phyloP scores from a whole-genome alignment of 2,888 invertebrate species.

The Synergus umbraculus region DNA sequence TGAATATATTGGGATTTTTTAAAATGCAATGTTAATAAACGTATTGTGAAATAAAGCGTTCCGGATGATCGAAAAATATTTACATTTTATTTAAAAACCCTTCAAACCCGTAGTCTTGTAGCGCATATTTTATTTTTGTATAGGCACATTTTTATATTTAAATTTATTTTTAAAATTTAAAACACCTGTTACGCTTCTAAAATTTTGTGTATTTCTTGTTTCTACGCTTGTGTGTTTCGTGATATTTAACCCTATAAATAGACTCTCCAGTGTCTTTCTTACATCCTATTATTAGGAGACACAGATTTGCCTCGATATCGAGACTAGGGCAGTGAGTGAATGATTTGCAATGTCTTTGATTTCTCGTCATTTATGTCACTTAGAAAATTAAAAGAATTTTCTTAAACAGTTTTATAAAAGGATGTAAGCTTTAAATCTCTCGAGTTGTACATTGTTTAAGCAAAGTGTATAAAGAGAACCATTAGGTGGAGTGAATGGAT shows the following conservation, averaged over 20 bases:
- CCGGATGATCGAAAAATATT: slow-evolving; percentile 9
- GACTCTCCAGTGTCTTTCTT: slow-evolving; percentile 64
- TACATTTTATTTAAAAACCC: background rate
- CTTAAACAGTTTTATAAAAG: background rate
- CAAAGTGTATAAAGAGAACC: background rate
- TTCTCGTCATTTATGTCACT: background rate
- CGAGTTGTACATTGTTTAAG: background rate
- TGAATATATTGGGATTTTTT: slow-evolving; percentile 33
- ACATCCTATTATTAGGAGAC: slow-evolving; percentile 68
- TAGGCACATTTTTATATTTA: background rate
- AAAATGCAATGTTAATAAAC: slow-evolving; percentile 29
- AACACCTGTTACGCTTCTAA: background rate
- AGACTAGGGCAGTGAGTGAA: slow-evolving; percentile 50
- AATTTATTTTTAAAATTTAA: background rate
- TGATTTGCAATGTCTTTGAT: slow-evolving; percentile 43
- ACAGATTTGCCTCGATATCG: slow-evolving; percentile 61
- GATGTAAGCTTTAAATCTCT: too few species aligned
- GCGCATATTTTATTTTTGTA: too few species aligned
- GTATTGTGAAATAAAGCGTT: slow-evolving; percentile 38
- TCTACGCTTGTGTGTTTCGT: slow-evolving; percentile 53
- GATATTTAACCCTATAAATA: slow-evolving; percentile 64
- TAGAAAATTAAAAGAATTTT: background rate
- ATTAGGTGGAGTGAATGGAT: background rate
- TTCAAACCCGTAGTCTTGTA: too few species aligned
- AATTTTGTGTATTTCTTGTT: slow-evolving; percentile 52